Percentiles rank a stretch among this genome's conserved stretches.
phyloP scores from a whole-genome alignment of 1,140 invertebrate species.

The Pseudomyrmex flavicornis region DNA sequence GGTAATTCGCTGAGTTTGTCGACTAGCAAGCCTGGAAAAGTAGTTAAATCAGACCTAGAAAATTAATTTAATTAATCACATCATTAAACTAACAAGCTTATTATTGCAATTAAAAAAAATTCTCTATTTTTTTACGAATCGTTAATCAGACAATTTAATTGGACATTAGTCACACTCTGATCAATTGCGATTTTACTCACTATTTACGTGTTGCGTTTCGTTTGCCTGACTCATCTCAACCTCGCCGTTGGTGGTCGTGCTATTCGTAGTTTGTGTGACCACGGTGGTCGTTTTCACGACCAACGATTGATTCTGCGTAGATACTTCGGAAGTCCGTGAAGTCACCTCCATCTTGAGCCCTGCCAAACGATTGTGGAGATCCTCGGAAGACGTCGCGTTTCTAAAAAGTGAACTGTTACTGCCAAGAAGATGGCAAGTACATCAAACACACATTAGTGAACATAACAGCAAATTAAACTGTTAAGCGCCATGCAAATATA shows the following conservation, averaged over 20 bases:
- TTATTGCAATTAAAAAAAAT: not conserved
- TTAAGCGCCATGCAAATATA: constrained; percentile 21
- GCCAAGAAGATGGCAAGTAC: constrained; percentile 77
- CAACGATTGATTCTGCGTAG: constrained; percentile 83
- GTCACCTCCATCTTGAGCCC: constrained; percentile 85
- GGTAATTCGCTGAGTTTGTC: constrained; percentile 10
- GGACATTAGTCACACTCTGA: not conserved
- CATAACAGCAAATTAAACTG: constrained; percentile 58
- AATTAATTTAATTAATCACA: constrained; percentile 36
- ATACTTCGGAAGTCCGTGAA: constrained; percentile 83
- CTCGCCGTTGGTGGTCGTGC: constrained; percentile 83
- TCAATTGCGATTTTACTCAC: constrained; percentile 75
- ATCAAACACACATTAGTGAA: constrained; percentile 56
- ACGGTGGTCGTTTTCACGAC: constrained; percentile 84
- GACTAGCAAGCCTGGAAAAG: constrained; percentile 50
- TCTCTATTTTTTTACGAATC: not conserved
- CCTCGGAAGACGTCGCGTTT: constrained; percentile 83
- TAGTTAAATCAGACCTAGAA: constrained; percentile 49
- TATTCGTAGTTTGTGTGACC: constrained; percentile 82
- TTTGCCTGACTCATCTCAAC: constrained; percentile 81
- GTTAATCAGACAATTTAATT: constrained; percentile 24
- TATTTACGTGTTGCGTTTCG: constrained; percentile 82
- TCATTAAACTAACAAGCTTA: not conserved
- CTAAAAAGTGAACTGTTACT: constrained; percentile 85
- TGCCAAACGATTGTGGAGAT: constrained; percentile 82